phyloP scores from a whole-genome alignment of 2,888 invertebrate species.

The Hydraecia micacea region DNA sequence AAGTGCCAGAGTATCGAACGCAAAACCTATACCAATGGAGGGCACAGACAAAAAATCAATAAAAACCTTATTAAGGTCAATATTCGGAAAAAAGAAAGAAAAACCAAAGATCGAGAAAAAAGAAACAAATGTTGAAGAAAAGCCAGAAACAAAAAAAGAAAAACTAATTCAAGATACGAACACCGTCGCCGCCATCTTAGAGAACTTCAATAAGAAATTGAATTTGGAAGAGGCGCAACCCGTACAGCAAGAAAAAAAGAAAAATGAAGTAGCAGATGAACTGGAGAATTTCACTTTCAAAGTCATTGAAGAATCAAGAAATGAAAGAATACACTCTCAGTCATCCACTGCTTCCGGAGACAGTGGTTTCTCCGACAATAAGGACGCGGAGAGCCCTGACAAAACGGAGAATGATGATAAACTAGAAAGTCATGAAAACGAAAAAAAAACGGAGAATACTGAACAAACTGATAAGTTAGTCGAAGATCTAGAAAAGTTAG shows the following conservation, averaged over 20 bases:
- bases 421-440: slow-evolving; percentile 15
- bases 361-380: slow-evolving; percentile 80
- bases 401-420: slow-evolving; percentile 44
- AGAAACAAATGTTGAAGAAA: slow-evolving; percentile 26
- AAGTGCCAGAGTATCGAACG: slow-evolving; percentile 73
- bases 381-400: slow-evolving; percentile 47
- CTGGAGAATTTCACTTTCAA: slow-evolving; percentile 76
- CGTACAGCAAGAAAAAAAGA: slow-evolving; percentile 48
- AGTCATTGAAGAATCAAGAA: slow-evolving; percentile 74
- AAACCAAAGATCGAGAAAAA: slow-evolving; percentile 65
- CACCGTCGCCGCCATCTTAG: slow-evolving; percentile 69
- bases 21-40: slow-evolving; percentile 76
- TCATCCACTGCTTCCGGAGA: slow-evolving; percentile 76
- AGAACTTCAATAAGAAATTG: slow-evolving; percentile 72
- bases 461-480: slow-evolving; percentile 65
- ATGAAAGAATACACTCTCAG: slow-evolving; percentile 78
- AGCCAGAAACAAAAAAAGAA: slow-evolving; percentile 33
- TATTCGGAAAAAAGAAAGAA: slow-evolving; percentile 68
- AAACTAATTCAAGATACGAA: slow-evolving; percentile 40
- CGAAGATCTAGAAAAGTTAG: slow-evolving; percentile 67
- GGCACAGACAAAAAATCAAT: slow-evolving; percentile 76
- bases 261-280: slow-evolving; percentile 80
- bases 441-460: slow-evolving; percentile 24
- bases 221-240: slow-evolving; percentile 55
- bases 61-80: slow-evolving; percentile 70